A percentile compares a stretch with the other conserved stretches of the same genome.
These are phyloP conservation scores for Acrobasis consociella DNA, from an alignment of 2,888 invertebrate species.

Conservation along the genomic window DNA sequence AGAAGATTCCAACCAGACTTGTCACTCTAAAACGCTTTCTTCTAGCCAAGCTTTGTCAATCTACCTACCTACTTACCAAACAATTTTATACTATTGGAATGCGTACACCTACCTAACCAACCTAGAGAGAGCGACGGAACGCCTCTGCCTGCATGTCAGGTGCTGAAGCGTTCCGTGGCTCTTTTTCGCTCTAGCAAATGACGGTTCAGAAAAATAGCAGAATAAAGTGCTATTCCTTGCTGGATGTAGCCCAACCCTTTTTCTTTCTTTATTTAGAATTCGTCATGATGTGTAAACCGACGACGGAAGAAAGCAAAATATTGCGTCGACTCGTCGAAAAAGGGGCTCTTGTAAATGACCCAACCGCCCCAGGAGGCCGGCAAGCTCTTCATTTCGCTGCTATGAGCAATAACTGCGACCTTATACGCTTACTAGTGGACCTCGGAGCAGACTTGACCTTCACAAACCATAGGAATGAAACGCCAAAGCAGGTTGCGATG, in stretches of 20 bases:
- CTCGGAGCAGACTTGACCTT: conserved; percentile 60
- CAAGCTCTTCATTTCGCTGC: conserved; percentile 79
- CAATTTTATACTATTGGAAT: too few species aligned
- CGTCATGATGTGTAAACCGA: conserved; percentile 65
- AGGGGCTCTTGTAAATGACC: conserved; percentile 63
- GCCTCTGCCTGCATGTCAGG: too few species aligned
- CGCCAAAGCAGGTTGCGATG: conserved; percentile 64
- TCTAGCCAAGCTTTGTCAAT: too few species aligned
- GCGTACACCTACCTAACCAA: background rate
- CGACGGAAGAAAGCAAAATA: conserved; percentile 58
- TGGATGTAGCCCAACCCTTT: background rate
- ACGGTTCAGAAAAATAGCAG: too few species aligned
- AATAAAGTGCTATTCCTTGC: too few species aligned
- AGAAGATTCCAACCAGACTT: too few species aligned
- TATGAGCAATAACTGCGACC: conserved; percentile 66
- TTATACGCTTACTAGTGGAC: conserved; percentile 58
- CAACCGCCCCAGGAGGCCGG: conserved; percentile 62
- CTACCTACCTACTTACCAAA: too few species aligned
- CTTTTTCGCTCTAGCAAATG: too few species aligned
- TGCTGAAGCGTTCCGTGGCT: too few species aligned
- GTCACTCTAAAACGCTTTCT: too few species aligned
- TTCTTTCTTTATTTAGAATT: conserved; percentile 54
- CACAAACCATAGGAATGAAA: conserved; percentile 62
- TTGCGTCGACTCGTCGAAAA: conserved; percentile 59
- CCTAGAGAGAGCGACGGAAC: too few species aligned